Evolutionary conservation across 2,113 vertebrate species (phyloP).

Genomic region (Osmerus mordax): DNA sequence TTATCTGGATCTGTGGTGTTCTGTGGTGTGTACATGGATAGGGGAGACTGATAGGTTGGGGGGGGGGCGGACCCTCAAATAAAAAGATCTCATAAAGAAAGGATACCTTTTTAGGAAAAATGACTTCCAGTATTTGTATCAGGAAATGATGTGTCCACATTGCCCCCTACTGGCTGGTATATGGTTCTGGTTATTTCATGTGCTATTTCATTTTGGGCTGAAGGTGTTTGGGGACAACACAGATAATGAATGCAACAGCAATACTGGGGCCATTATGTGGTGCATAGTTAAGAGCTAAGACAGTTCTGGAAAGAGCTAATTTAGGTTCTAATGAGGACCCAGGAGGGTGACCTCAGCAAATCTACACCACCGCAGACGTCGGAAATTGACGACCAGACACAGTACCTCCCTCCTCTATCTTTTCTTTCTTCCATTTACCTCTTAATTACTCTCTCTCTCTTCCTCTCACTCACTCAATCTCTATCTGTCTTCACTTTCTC

Average conservation of each 20-base stretch:
- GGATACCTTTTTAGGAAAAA: too few relatives aligned
- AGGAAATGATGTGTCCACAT: constrained; percentile 35
- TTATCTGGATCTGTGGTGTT: too few relatives aligned
- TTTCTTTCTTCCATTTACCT: background rate
- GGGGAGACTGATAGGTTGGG: too few relatives aligned
- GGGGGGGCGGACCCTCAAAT: background rate
- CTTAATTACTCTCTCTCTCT: background rate
- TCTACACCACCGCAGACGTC: constrained; percentile 4
- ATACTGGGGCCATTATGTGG: background rate
- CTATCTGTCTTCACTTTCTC: background rate
- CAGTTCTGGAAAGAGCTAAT: constrained; percentile 8
- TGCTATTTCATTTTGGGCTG: background rate
- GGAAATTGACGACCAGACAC: too few relatives aligned
- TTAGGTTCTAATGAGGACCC: constrained; percentile 31
- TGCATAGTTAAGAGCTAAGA: constrained; percentile 5
- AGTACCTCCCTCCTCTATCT: background rate
- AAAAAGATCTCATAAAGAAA: background rate
- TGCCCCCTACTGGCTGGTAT: constrained; percentile 63
- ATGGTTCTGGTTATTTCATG: background rate
- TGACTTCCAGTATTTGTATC: too few relatives aligned
- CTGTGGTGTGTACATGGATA: too few relatives aligned
- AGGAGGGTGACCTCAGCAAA: background rate
- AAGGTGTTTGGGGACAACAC: background rate
- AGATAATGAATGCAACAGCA: background rate
- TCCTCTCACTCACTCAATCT: background rate